Evolutionary conservation across 2,888 invertebrate species (phyloP).

Genomic region (Plebejus argus): DNA sequence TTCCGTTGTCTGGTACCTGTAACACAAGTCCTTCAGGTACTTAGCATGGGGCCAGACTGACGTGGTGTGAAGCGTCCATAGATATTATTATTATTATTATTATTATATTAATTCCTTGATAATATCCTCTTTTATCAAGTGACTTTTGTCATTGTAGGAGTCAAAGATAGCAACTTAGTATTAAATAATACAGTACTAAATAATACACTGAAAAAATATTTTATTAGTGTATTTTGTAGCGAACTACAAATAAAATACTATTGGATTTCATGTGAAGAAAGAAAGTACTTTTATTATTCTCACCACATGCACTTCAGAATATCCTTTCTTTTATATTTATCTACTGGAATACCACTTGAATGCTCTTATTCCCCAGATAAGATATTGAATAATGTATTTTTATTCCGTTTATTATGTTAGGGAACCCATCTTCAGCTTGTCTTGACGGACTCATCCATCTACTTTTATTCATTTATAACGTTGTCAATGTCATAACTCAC

Average conservation of each 20-base stretch:
- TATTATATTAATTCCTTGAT: too few species aligned
- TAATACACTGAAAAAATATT: background rate
- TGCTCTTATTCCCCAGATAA: background rate
- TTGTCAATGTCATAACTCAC: background rate
- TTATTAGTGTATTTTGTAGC: background rate
- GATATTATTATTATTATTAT: too few species aligned
- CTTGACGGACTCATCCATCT: background rate
- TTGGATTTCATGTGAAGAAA: background rate
- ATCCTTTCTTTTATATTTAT: background rate
- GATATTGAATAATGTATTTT: conserved; percentile 20
- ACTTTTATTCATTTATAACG: background rate
- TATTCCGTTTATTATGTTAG: background rate
- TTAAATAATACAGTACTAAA: too few species aligned
- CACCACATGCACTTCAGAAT: background rate
- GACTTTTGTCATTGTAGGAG: too few species aligned
- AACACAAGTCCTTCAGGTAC: too few species aligned
- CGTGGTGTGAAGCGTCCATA: too few species aligned
- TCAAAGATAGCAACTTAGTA: too few species aligned
- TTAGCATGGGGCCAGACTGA: too few species aligned
- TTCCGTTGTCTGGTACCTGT: too few species aligned
- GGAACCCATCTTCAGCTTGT: conserved; percentile 8
- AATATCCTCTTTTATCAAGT: too few species aligned
- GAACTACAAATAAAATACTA: background rate
- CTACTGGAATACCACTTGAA: background rate
- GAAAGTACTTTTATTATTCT: background rate